Percentiles rank a stretch among this genome's conserved stretches.
These are phyloP conservation scores for Pediacus dermestoides DNA, from an alignment of 2,888 invertebrate species.

Conservation along the genomic window DNA sequence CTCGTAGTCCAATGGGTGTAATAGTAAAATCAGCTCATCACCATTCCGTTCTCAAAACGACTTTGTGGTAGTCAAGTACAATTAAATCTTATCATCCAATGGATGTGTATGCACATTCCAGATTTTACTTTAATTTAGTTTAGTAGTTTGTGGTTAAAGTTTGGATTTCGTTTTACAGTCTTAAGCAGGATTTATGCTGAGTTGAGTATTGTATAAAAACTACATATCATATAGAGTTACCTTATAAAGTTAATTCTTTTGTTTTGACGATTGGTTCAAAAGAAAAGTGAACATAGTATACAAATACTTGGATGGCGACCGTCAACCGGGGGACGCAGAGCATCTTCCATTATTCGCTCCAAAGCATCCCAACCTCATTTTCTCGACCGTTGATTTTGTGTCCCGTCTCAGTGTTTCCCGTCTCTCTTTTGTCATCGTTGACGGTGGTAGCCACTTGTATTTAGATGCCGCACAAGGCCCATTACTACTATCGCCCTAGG, in stretches of 20 bases:
- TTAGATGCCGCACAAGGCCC: constrained; percentile 35
- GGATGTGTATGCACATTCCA: too few species aligned
- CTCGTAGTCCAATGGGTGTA: constrained; percentile 32
- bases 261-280: constrained; percentile 28
- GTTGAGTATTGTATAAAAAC: too few species aligned
- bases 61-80: too few species aligned
- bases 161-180: too few species aligned
- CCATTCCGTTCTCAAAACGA: too few species aligned
- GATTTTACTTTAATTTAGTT: too few species aligned
- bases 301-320: constrained; percentile 32
- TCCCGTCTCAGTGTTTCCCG: constrained; percentile 40
- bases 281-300: constrained; percentile 27
- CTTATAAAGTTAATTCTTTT: constrained; percentile 32
- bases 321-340: constrained; percentile 38
- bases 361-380: constrained; percentile 55
- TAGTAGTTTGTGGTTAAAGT: too few species aligned
- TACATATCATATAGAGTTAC: too few species aligned
- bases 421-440: constrained; percentile 33
- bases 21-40: too few species aligned
- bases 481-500: constrained; percentile 31
- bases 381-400: constrained; percentile 56
- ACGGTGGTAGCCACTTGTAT: constrained; percentile 35
- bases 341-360: constrained; percentile 52
- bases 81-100: too few species aligned
- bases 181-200: too few species aligned